Conservation (phyloP, 1,140 invertebrate species). For the Triops cancriformis region DNA sequence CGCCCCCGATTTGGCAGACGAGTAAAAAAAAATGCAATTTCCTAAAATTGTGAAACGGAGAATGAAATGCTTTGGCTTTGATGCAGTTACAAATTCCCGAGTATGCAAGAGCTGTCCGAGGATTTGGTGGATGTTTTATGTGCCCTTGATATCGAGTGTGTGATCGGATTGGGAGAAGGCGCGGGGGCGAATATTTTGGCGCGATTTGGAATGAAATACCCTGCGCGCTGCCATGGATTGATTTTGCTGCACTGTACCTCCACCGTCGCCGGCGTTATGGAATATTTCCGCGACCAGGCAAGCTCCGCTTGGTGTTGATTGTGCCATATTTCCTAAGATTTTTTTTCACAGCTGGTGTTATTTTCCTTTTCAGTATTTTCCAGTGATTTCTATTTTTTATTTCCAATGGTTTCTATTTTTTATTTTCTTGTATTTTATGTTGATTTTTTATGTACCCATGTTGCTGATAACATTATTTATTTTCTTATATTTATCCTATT, state of each 20-base stretch:
- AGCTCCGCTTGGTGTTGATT: slow-evolving; percentile 17
- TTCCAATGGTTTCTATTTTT: too few species aligned
- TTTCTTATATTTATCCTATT: too few species aligned
- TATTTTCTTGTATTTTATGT: too few species aligned
- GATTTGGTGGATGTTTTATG: slow-evolving; percentile 72
- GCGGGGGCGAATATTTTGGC: slow-evolving; percentile 81
- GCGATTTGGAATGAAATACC: slow-evolving; percentile 70
- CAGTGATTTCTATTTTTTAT: too few species aligned
- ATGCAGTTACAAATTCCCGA: slow-evolving; percentile 66
- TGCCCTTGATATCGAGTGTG: slow-evolving; percentile 65
- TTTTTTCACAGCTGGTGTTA: too few species aligned
- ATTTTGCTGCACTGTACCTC: slow-evolving; percentile 81
- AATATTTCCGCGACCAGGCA: slow-evolving; percentile 76
- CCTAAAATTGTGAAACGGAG: background rate
- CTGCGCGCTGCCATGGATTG: slow-evolving; percentile 62
- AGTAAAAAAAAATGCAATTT: slow-evolving; percentile 43
- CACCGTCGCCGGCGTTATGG: slow-evolving; percentile 74
- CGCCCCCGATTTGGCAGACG: slow-evolving; percentile 55
- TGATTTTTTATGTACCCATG: too few species aligned
- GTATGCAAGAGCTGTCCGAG: slow-evolving; percentile 71
- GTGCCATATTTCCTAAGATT: background rate
- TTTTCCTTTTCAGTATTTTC: too few species aligned
- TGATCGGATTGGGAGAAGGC: slow-evolving; percentile 77
- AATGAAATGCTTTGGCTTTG: slow-evolving; percentile 28
- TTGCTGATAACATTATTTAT: too few species aligned